These are phyloP conservation scores for Saguinus imperator DNA, from an alignment of 2,113 vertebrate genomes.

Conservation along the genomic window DNA sequence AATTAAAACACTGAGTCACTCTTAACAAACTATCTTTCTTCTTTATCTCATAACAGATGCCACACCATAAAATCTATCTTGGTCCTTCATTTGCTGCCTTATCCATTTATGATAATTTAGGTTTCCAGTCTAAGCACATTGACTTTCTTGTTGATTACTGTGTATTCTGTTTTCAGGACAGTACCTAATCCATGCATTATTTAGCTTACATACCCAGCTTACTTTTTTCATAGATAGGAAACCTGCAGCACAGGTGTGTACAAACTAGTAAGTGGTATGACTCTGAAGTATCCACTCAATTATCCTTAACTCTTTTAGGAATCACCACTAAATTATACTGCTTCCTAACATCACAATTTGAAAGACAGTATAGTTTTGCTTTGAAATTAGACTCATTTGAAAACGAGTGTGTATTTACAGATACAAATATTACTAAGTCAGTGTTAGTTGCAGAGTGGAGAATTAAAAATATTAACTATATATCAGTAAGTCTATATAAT, in stretches of 20 bases:
- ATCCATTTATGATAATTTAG: not conserved
- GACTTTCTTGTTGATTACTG: not conserved
- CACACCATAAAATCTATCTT: not conserved
- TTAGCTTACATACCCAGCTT: not conserved
- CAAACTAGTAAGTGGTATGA: not conserved
- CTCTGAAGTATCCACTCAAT: not conserved
- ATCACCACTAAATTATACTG: not conserved
- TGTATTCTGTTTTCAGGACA: not conserved
- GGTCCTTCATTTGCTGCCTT: not conserved
- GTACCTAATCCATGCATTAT: accelerated
- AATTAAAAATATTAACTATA: not conserved
- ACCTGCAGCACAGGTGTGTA: not conserved
- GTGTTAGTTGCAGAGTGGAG: not conserved
- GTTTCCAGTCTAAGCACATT: not conserved
- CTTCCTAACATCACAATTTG: not conserved
- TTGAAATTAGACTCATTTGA: not conserved
- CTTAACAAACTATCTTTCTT: not conserved
- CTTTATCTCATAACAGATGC: not conserved
- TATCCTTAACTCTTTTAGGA: not conserved
- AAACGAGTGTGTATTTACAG: not conserved
- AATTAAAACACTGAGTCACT: not conserved
- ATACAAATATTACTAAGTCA: not conserved
- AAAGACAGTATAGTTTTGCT: not conserved
- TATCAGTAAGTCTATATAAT: not conserved
- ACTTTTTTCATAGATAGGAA: not conserved